Conservation (phyloP, 2,888 invertebrate species). For the Rosalia funebris region DNA sequence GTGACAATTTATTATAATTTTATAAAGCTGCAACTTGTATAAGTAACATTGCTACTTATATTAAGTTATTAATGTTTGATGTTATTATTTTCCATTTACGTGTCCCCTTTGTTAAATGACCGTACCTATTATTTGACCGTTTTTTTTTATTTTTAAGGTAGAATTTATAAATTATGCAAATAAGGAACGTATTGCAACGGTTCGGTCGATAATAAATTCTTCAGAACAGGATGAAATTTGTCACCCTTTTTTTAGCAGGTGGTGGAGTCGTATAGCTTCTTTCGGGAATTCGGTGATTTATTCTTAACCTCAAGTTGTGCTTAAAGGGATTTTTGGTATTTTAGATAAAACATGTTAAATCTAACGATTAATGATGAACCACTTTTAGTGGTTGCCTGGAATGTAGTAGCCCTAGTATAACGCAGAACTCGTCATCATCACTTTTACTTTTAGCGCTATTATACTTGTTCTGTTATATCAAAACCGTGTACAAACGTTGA, state of each 20-base stretch:
- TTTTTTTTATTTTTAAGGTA: conserved; percentile 33
- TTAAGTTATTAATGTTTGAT: conserved; percentile 57
- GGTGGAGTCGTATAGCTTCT: conserved; percentile 13
- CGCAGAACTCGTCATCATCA: conserved; percentile 12
- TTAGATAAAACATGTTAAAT: conserved; percentile 25
- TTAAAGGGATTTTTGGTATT: conserved; percentile 10
- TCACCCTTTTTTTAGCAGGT: conserved; percentile 15
- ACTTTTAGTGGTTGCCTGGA: conserved; percentile 14
- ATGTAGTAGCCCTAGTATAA: conserved; percentile 13
- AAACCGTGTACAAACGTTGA: conserved; percentile 3
- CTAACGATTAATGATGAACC: conserved; percentile 10
- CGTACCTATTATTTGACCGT: conserved; percentile 26
- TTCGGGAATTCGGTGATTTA: conserved; percentile 19
- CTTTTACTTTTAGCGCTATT: conserved; percentile 17
- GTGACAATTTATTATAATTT: conserved; percentile 56
- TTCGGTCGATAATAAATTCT: conserved; percentile 8
- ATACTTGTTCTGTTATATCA: not conserved
- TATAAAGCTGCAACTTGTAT: conserved; percentile 47
- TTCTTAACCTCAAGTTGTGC: not conserved
- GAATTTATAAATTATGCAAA: conserved; percentile 32
- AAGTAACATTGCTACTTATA: conserved; percentile 39
- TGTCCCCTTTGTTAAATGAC: conserved; percentile 34
- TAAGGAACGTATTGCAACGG: conserved; percentile 21
- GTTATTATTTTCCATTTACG: conserved; percentile 49
- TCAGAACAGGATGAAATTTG: conserved; percentile 12